Evolutionary conservation across 1,140 invertebrate genomes (phyloP).

Genomic region (Panagrolaimus sp.): DNA sequence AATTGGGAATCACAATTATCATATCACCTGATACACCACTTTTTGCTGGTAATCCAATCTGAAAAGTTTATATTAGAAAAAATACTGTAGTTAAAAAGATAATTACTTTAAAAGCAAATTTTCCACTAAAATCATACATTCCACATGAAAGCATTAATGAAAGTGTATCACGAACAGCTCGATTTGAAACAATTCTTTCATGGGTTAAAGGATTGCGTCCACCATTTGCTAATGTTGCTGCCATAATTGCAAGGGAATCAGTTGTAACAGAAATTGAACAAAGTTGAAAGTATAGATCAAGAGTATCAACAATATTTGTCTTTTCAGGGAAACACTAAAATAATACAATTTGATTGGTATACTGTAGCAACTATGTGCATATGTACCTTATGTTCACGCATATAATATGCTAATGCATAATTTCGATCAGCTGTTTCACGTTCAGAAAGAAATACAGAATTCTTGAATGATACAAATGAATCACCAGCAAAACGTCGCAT

Average conservation of each 20-base stretch:
- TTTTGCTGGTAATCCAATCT: conserved; percentile 33
- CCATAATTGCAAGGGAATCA: conserved; percentile 83
- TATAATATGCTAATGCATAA: conserved; percentile 92
- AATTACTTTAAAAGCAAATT: conserved; percentile 34
- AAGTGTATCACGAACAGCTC: conserved; percentile 25
- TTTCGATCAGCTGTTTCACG: conserved; percentile 90
- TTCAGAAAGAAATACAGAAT: conserved; percentile 74
- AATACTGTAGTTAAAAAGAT: background rate
- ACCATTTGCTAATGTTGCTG: conserved; percentile 88
- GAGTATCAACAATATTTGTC: conserved; percentile 68
- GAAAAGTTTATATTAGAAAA: background rate
- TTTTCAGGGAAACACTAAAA: conserved; percentile 26
- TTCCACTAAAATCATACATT: conserved; percentile 41
- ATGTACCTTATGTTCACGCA: conserved; percentile 73
- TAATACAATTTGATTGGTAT: background rate
- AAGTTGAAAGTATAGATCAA: conserved; percentile 96
- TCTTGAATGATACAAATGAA: conserved; percentile 27
- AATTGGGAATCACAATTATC: conserved; percentile 35
- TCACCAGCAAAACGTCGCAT: conserved; percentile 26
- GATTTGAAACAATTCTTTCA: conserved; percentile 21
- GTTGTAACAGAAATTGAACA: conserved; percentile 89
- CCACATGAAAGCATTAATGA: conserved; percentile 33
- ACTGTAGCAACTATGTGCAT: background rate
- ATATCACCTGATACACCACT: conserved; percentile 25
- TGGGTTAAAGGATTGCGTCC: conserved; percentile 58